These are phyloP conservation scores for Cheilosia vernalis DNA, from an alignment of 2,888 invertebrate species.

Conservation along the genomic window DNA sequence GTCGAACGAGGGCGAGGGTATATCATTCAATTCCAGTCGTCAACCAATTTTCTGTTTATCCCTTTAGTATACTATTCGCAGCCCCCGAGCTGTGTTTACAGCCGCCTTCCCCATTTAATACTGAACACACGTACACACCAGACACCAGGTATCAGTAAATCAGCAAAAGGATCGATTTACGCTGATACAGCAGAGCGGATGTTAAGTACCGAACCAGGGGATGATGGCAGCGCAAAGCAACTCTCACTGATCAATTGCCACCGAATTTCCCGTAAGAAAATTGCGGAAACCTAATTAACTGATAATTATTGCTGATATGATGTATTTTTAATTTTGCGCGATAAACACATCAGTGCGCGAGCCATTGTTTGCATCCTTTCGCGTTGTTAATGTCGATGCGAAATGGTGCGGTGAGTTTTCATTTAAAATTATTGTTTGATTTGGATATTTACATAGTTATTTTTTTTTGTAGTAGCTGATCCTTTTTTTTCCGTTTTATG, in stretches of 20 bases:
- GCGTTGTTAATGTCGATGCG: slow-evolving; percentile 39
- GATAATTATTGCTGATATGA: slow-evolving; percentile 80
- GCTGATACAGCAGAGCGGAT: slow-evolving; percentile 58
- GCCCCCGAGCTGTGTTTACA: neutral
- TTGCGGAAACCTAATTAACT: slow-evolving; percentile 81
- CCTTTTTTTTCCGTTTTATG: slow-evolving; percentile 33
- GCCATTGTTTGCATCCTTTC: slow-evolving; percentile 16
- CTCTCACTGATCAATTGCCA: slow-evolving; percentile 47
- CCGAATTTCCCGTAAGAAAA: slow-evolving; percentile 58
- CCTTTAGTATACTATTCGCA: slow-evolving; percentile 28
- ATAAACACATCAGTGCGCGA: slow-evolving; percentile 65
- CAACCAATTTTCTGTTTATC: slow-evolving; percentile 65
- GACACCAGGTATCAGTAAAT: slow-evolving; percentile 54
- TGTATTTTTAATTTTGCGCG: slow-evolving; percentile 74
- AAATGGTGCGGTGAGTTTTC: slow-evolving; percentile 68
- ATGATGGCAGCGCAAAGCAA: neutral
- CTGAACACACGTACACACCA: neutral
- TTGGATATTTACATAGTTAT: slow-evolving; percentile 32
- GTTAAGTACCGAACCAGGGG: slow-evolving; percentile 31
- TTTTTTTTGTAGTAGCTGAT: neutral
- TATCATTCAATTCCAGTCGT: slow-evolving; percentile 67
- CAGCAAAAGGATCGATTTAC: slow-evolving; percentile 41
- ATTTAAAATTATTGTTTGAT: slow-evolving; percentile 73
- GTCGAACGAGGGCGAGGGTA: slow-evolving; percentile 10
- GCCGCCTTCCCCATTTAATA: neutral